Base-by-base conservation (phyloP, 2,797 vertebrate genomes). In the Poecilia velifera region DNA sequence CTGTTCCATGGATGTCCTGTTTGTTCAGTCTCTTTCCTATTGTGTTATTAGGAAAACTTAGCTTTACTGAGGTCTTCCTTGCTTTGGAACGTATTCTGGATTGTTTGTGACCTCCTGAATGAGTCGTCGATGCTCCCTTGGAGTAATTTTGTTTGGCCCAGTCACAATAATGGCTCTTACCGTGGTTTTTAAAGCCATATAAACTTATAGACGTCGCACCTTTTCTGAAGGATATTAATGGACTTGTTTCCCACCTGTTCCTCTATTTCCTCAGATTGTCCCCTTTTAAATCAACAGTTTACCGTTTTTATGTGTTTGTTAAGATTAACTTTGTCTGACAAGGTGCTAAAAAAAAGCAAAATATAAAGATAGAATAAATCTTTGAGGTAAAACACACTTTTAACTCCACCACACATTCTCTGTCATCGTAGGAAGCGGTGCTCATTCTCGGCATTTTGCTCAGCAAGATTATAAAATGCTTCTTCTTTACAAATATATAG, bases 391-490 rank as follows among this genome's bases (percentile, higher is more conserved):
- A 16, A 68, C 22, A 22, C 10, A 68, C 3, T 4, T 39, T 70
- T 43, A 43, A 70, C 66, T 43, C 8, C 20, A 22, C 39, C 20
- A 43, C 1, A 45, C 14, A 18, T 68, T 41, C 4, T 74, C 78
- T 73, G 66, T n/a, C 47, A 68, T 82, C 43, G 25, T 31, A 68
- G 76, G 47, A 77, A 13, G 45, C 39, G 34, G 10, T 41, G 36
- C 59, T 79, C 57, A 41, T 34, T 74, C 46, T 62, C 57, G 86
- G 55, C 53, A 72, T 87, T 76, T 73, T 55, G 34, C 72, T 81
- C 55, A 25, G 31, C n/a, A 43, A 73, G 71, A 72, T 85, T 51
- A 77, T 72, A 66, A 39, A 76, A 73, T 10, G 39, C 31, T 36
- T 59, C 22, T 79, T 45, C 22, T 68, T 68, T 55, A 66, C 78